Conservation (phyloP, 2,113 vertebrate genomes). For the Nerophis lumbriciformis region DNA sequence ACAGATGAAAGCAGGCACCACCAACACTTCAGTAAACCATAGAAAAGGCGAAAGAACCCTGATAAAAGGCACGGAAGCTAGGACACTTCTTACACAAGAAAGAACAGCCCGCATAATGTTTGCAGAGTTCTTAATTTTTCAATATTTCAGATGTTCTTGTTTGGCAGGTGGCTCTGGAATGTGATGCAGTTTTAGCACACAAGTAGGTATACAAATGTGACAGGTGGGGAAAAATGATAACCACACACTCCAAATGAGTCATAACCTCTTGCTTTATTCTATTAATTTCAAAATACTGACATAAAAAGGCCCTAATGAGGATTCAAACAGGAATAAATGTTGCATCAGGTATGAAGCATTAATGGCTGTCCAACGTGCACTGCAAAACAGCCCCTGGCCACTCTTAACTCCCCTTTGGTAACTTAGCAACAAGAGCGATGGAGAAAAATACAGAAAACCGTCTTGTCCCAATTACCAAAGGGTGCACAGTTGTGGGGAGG, state of each 20-base stretch:
- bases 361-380: slow-evolving; percentile 42
- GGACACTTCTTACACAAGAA: slow-evolving; percentile 27
- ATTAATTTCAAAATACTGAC: slow-evolving; percentile 20
- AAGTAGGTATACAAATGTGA: neutral
- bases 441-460: slow-evolving; percentile 59
- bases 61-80: slow-evolving; percentile 27
- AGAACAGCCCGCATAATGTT: neutral
- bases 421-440: slow-evolving; percentile 68
- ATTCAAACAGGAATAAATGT: slow-evolving; percentile 23
- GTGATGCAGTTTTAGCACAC: neutral
- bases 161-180: neutral
- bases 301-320: slow-evolving; percentile 8
- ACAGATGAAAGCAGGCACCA: slow-evolving; percentile 18
- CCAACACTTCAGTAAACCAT: slow-evolving; percentile 28
- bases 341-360: slow-evolving; percentile 46
- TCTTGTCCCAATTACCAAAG: slow-evolving; percentile 68
- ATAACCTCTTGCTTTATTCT: slow-evolving; percentile 8
- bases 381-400: slow-evolving; percentile 50
- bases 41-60: slow-evolving; percentile 13
- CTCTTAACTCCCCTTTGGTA: slow-evolving; percentile 61
- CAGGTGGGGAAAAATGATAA: neutral
- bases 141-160: neutral
- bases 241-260: slow-evolving; percentile 18
- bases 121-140: neutral
- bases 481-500: slow-evolving; percentile 23